Base-by-base conservation (phyloP, 2,888 invertebrate species). In the Ophonus ardosiacus region DNA sequence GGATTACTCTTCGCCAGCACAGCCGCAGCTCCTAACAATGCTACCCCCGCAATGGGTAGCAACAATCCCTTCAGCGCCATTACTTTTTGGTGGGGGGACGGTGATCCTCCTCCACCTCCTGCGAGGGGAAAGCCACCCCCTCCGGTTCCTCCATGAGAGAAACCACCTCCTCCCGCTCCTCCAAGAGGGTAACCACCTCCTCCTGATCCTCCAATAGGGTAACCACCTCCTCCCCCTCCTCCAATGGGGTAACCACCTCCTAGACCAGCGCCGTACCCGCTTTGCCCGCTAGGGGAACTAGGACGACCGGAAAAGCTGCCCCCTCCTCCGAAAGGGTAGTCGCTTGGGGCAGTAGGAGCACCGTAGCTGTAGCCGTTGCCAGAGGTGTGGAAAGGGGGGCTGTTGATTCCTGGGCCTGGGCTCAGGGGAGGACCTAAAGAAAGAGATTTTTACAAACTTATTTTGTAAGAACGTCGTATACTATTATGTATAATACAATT, bases 1-100 rank as follows among this genome's bases (percentile, higher is more conserved):
- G 97, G 97, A 91, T 96, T 96, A 87, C 93, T 93, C 81, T 96
- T 95, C 85, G 96, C 92, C 15, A 96, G 95, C 21, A 96, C 96
- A 0, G 96, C 96, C 40, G 96, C 96, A 56, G 96, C 96, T 74
- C 96, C 91, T n/a, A 97, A 92, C 74, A 93, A 87, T 0, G 96
- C 96, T 65, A 96, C 94, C 21, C 96, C 96, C 57, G 96, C 96
- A 86, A 97, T 90, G 0, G 96, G 96, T 89, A 95, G 93, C 76
- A 96, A 90, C 57, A 95, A 90, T 63, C 94, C 93, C 91, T 93
- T 93, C 40, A 95, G 90, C 51, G 93, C 94, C 68, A 94, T 90
- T 10, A 92, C 93, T 95, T 95, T 90, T 15, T 80, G 21, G 24
- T 65, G 57, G 1, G 43, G 43, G 2, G 31, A 31, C 31, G 3